These are phyloP conservation scores for Mixornis gularis DNA, from an alignment of 2,113 vertebrate genomes.

Conservation along the genomic window DNA sequence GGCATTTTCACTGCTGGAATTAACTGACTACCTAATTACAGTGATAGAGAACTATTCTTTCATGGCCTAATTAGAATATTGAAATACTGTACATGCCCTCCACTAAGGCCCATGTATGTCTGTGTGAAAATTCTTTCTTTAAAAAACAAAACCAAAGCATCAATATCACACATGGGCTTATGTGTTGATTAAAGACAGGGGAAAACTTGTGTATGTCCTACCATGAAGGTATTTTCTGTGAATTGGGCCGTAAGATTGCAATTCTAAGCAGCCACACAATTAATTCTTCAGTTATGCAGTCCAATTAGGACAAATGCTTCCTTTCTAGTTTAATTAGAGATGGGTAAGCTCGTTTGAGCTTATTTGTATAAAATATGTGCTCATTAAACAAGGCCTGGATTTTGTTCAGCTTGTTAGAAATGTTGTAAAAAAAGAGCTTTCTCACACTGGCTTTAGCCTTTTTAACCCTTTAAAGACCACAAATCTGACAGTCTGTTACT, in stretches of 20 bases:
- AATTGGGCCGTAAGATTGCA: constrained; percentile 66
- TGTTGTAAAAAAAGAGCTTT: constrained; percentile 54
- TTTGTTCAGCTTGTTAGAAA: constrained; percentile 75
- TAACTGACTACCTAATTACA: constrained; percentile 51
- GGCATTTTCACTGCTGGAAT: constrained; percentile 20
- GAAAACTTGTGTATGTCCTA: constrained; percentile 51
- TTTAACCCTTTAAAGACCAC: constrained; percentile 56
- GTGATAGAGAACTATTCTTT: constrained; percentile 35
- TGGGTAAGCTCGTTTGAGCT: constrained; percentile 68
- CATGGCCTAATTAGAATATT: constrained; percentile 51
- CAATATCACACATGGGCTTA: not conserved
- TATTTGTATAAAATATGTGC: constrained; percentile 80
- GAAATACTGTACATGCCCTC: constrained; percentile 41
- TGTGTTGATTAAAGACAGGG: not conserved
- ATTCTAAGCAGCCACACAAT: constrained; percentile 74
- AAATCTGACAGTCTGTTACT: not conserved
- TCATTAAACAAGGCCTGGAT: constrained; percentile 76
- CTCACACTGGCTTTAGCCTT: constrained; percentile 52
- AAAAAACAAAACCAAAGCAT: not conserved
- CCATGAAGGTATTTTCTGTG: constrained; percentile 49
- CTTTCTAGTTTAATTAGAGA: constrained; percentile 77
- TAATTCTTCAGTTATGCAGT: constrained; percentile 74
- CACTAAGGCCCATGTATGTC: not conserved
- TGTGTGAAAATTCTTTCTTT: constrained; percentile 5
- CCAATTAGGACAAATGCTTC: constrained; percentile 77